Base-by-base conservation (phyloP, 2,797 vertebrate species). In the Coracias cyanogaster region DNA sequence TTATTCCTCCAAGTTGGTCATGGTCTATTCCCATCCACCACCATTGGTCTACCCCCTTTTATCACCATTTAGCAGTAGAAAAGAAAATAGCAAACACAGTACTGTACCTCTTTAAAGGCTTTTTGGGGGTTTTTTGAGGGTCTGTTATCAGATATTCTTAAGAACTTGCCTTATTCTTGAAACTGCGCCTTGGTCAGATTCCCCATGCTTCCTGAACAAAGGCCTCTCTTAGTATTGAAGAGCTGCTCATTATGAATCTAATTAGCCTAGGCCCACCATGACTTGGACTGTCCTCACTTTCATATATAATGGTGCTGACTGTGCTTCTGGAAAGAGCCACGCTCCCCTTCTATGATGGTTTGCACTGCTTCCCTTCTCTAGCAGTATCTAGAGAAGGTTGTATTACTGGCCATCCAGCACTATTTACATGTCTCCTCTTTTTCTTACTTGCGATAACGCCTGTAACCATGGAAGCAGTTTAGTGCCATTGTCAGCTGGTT, bases 231-330 rank as follows among this genome's bases (percentile, higher is more conserved):
- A 37, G 37, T 61, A 14, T 7, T 55, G 29, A 62, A 55, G n/a
- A 77, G 15, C 18, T 81, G 24, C 41, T 73, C 5, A 8, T 70
- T 49, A 6, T 2, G 3, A 74, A 49, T 33, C 31, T 58, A 31
- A 43, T n/a, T 62, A n/a, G 65, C 6, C 16, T 35, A 19, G 6
- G 31, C 6, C 29, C 5, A 4, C 69, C 1, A 1, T 21, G 15
- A 15, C 65, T 58, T 55, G 8, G 22, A 24, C 22, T 21, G 20
- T 41, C 33, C 20, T 64, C 15, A 10, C 10, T 55, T 66, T 19
- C 28, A 17, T 18, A 35, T 10, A 35, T 55, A 25, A 4, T 0
- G 3, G 29, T 39, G 3, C 25, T 9, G 18, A 11, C 48, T 12
- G 13, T 41, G 41, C 28, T 67, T 41, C 54, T 48, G 31, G 22